Base-by-base conservation (phyloP, 1,140 invertebrate species). In the Drosophila simulans region DNA sequence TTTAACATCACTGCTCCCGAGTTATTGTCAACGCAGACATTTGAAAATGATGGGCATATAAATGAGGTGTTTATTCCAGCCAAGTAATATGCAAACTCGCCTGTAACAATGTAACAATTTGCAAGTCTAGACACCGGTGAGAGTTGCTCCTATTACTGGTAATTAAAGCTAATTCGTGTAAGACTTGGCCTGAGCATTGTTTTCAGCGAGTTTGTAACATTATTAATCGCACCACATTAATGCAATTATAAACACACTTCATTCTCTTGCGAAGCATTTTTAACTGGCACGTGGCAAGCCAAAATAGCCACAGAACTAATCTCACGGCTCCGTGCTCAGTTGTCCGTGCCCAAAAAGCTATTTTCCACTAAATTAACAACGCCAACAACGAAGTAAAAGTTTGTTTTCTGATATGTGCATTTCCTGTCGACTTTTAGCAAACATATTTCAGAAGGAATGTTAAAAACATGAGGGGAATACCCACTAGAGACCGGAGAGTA, bases 311-410 rank as follows among this genome's bases (percentile, higher is more conserved):
- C 51, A 34, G 40, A 55, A 59, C 59, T 59, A 20, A 22, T 20
- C 55, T 46, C 27, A n/a, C 39, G 27, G 60, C 5, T 45, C 4
- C 22, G 45, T 12, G 37, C 37, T 42, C 59, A 52, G 17, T 51
- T 73, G 51, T 55, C 58, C 55, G 12, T 63, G 62, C 8, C 15
- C 57, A 70, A 55, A 80, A 82, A 82, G 62, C 53, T 56, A 79
- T 86, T 86, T 86, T 86, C 82, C 82, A 79, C 62, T 88, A 88
- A 86, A 86, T 86, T 88, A 86, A 86, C 64, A 76, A 68, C 53
- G 59, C 35, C 39, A 66, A 75, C 46, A 40, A 37, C 42, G 20
- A 49, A 25, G 40, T 40, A 20, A 40, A 69, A 70, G 34, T 71
- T 75, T 75, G 25, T 64, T 57, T 62, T 51, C 60, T 65, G 74